phyloP scores from a whole-genome alignment of 1,140 invertebrate species.

The Orius insidiosus region DNA sequence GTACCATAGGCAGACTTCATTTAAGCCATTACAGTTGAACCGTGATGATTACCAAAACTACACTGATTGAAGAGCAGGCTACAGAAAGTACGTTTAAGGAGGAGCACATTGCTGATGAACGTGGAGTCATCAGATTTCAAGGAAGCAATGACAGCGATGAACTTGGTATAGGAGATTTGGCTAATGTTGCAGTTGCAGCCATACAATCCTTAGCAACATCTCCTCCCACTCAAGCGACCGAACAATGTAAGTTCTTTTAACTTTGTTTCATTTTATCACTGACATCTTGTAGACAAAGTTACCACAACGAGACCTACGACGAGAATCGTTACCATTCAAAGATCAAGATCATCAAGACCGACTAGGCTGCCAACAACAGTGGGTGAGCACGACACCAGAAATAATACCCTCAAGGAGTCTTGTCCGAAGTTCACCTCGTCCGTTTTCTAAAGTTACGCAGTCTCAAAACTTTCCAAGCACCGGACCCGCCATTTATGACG shows the following conservation, averaged over 20 bases:
- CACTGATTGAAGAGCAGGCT: constrained; percentile 1
- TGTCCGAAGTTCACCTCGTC: constrained; percentile 13
- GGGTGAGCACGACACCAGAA: constrained; percentile 23
- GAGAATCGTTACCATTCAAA: not conserved
- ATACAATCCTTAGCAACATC: constrained; percentile 22
- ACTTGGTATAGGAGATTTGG: constrained; percentile 18
- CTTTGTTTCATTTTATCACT: constrained; percentile 3
- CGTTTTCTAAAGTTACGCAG: constrained; percentile 16
- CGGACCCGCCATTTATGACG: constrained; percentile 28
- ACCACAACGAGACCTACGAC: constrained; percentile 23
- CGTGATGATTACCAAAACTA: not conserved
- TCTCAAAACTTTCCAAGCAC: not conserved
- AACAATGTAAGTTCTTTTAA: constrained; percentile 9
- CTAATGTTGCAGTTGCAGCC: constrained; percentile 22
- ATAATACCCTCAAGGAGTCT: constrained; percentile 9
- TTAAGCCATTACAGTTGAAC: not conserved
- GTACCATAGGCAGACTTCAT: not conserved
- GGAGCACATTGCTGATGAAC: constrained; percentile 3
- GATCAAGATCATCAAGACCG: not conserved
- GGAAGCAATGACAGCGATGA: not conserved
- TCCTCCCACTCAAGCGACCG: constrained; percentile 16
- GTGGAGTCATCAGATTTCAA: not conserved
- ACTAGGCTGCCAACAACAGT: not conserved
- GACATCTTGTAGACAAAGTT: constrained; percentile 19
- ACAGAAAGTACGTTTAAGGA: constrained; percentile 7